A percentile compares a stretch with the other conserved stretches of the same genome.
Conservation (phyloP, 2,888 invertebrate species). For the Piscicola geometra region DNA sequence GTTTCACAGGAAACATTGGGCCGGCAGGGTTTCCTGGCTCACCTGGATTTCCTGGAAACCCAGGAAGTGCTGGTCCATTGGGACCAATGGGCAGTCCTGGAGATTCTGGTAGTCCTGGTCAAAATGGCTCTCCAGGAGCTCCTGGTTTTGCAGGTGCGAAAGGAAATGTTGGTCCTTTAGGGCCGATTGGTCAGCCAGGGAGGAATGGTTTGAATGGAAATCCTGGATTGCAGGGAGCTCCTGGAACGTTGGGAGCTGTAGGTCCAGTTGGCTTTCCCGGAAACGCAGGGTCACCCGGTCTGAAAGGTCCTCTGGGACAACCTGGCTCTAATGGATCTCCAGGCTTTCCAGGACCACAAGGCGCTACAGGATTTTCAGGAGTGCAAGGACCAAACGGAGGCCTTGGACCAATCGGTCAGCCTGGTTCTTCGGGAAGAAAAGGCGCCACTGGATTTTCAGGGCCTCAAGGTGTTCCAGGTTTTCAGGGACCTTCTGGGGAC, state of each 20-base stretch:
- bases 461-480: constrained; percentile 4
- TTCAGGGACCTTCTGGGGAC: constrained; percentile 22
- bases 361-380: constrained; percentile 20
- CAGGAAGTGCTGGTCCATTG: constrained; percentile 42
- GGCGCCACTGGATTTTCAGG: constrained; percentile 18
- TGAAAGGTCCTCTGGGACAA: constrained; percentile 42
- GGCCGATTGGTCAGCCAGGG: constrained; percentile 39
- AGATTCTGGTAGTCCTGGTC: not conserved
- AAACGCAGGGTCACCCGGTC: constrained; percentile 41
- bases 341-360: constrained; percentile 34
- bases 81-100: constrained; percentile 34
- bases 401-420: constrained; percentile 2
- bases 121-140: not conserved
- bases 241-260: constrained; percentile 39
- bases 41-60: constrained; percentile 41
- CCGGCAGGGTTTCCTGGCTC: constrained; percentile 42
- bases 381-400: constrained; percentile 9
- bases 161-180: constrained; percentile 39
- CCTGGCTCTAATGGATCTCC: constrained; percentile 38
- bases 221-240: not conserved
- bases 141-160: constrained; percentile 31
- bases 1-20: constrained; percentile 43
- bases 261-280: constrained; percentile 44
- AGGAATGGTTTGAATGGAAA: not conserved
- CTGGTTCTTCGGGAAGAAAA: constrained; percentile 2